These are phyloP conservation scores for Halcyon badia DNA, from an alignment of 2,797 vertebrate genomes.

Conservation along the genomic window DNA sequence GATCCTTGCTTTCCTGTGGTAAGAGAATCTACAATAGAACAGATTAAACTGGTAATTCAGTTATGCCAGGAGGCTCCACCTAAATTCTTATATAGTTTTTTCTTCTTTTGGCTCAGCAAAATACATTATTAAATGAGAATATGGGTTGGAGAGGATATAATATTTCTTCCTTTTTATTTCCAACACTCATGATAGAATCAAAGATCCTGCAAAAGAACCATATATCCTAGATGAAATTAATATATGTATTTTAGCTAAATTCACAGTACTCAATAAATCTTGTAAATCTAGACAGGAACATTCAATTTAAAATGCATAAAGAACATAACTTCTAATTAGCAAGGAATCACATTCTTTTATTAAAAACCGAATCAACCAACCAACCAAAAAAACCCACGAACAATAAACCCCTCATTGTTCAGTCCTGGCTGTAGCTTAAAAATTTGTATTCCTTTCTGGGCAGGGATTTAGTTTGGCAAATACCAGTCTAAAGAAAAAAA, in stretches of 20 bases:
- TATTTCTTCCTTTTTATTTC: neutral
- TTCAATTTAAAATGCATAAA: neutral
- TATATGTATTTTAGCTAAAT: neutral
- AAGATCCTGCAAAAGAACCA: neutral
- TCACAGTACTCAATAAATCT: neutral
- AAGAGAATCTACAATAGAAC: constrained; percentile 5
- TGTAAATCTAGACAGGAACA: neutral
- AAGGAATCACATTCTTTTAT: neutral
- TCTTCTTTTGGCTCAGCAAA: neutral
- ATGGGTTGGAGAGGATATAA: neutral
- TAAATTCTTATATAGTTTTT: neutral
- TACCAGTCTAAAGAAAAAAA: neutral
- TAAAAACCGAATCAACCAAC: neutral
- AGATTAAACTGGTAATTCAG: neutral
- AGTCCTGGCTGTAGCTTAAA: neutral
- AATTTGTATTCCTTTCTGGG: neutral
- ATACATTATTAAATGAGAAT: neutral
- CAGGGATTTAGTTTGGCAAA: neutral
- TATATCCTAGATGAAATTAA: neutral
- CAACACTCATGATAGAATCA: neutral
- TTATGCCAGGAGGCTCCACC: neutral
- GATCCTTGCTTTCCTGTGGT: neutral
- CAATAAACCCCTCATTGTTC: neutral
- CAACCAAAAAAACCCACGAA: neutral
- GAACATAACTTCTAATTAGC: neutral